Evolutionary conservation across 2,888 invertebrate genomes (phyloP).

Genomic region (Synanthedon myopaeformis): DNA sequence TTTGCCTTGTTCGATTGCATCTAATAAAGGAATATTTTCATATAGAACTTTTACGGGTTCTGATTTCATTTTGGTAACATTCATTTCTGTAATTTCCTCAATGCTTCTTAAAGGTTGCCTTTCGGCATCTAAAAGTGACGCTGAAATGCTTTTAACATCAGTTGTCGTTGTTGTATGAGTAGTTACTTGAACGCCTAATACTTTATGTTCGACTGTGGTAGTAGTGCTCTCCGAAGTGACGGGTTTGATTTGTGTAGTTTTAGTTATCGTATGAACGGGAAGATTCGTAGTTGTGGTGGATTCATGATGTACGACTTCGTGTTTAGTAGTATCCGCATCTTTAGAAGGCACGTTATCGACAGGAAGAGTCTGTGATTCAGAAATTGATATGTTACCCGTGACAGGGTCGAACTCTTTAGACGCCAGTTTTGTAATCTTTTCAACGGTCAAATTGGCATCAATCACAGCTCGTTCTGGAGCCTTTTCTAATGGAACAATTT

Average conservation of each 20-base stretch:
- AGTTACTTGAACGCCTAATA: constrained; percentile 16
- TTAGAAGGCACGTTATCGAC: constrained; percentile 9
- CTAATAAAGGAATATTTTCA: constrained; percentile 68
- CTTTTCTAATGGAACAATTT: constrained; percentile 78
- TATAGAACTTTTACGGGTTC: constrained; percentile 34
- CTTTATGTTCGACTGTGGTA: constrained; percentile 10
- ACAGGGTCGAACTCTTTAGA: constrained; percentile 5
- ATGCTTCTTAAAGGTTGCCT: constrained; percentile 53
- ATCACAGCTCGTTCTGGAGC: constrained; percentile 79
- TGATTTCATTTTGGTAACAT: constrained; percentile 40
- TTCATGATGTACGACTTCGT: constrained; percentile 6
- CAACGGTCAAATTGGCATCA: constrained; percentile 46
- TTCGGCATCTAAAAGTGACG: constrained; percentile 56
- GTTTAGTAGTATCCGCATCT: constrained; percentile 28
- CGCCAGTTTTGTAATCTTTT: constrained; percentile 29
- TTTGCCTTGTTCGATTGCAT: constrained; percentile 74
- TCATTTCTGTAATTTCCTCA: constrained; percentile 63
- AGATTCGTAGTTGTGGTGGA: constrained; percentile 13
- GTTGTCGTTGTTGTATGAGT: constrained; percentile 9
- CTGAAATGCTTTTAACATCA: constrained; percentile 45
- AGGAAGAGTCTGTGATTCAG: constrained; percentile 13
- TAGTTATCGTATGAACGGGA: constrained; percentile 17
- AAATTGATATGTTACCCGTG: constrained; percentile 3
- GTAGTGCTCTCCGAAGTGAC: constrained; percentile 17
- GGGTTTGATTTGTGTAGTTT: constrained; percentile 24